A percentile compares a stretch with the other conserved stretches of the same genome.
Evolutionary conservation across 1,140 invertebrate species (phyloP).

Genomic region (Drosophila grimshawi): DNA sequence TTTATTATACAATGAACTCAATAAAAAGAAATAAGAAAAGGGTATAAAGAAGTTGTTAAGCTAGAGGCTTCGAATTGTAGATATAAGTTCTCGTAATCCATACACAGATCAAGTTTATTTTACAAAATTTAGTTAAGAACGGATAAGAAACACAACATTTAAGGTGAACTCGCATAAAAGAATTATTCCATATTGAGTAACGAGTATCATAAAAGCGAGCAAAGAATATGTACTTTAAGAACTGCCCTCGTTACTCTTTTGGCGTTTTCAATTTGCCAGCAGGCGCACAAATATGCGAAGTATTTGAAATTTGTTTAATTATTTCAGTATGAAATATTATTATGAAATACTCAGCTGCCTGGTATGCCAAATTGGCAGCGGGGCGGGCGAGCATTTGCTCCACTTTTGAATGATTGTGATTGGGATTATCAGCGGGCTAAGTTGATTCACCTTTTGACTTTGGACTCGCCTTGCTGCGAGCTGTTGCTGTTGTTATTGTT

Average conservation of each 20-base stretch:
- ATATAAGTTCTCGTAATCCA: no score
- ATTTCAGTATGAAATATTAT: slow-evolving; percentile 18
- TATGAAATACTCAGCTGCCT: slow-evolving; percentile 8
- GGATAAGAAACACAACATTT: no score
- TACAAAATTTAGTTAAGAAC: no score
- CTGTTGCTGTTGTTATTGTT: slow-evolving; percentile 10
- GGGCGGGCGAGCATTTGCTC: slow-evolving; percentile 23
- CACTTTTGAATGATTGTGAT: slow-evolving; percentile 42
- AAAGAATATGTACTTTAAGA: background rate
- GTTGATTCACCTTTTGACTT: slow-evolving; percentile 77
- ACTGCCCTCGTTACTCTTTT: background rate
- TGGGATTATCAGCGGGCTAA: slow-evolving; percentile 57
- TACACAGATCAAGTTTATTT: no score
- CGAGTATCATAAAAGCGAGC: no score
- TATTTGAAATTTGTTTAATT: slow-evolving; percentile 50
- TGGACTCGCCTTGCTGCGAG: slow-evolving; percentile 38
- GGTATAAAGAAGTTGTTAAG: no score
- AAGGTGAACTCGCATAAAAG: no score
- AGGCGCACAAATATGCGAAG: slow-evolving; percentile 30
- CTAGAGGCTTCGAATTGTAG: no score
- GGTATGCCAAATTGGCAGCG: slow-evolving; percentile 5
- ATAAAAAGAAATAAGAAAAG: no score
- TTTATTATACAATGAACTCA: no score
- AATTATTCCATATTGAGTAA: no score
- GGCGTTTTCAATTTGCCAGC: slow-evolving; percentile 51